Evolutionary conservation across 2,797 vertebrate genomes (phyloP).

Genomic region (Rhabdomys pumilio): DNA sequence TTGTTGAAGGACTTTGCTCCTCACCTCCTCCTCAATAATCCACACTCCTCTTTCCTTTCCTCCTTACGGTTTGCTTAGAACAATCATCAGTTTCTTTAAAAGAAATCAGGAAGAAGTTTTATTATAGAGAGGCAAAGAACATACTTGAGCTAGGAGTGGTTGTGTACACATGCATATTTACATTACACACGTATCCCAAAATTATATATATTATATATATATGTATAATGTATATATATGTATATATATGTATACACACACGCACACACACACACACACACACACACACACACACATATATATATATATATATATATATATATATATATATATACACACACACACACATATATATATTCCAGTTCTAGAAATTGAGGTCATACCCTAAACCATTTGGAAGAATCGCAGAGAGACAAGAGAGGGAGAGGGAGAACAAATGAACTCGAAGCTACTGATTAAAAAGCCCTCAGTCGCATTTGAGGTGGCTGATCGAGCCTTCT

Average conservation of each 20-base stretch:
- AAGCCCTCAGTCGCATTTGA: neutral
- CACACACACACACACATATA: neutral
- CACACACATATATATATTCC: neutral
- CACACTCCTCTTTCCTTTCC: neutral
- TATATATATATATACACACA: no score
- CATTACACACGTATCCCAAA: neutral
- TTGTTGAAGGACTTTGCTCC: neutral
- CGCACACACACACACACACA: no score
- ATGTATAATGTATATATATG: no score
- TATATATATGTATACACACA: no score
- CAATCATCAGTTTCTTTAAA: neutral
- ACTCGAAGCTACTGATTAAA: constrained; percentile 29
- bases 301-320: neutral
- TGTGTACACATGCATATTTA: neutral
- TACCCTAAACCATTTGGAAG: neutral
- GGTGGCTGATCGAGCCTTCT: neutral
- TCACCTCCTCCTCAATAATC: neutral
- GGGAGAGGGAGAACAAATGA: neutral
- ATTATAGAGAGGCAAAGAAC: neutral
- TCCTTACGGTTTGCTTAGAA: neutral
- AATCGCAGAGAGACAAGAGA: neutral
- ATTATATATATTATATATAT: no score
- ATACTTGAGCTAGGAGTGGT: neutral
- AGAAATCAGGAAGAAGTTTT: neutral
- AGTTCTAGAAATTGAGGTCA: neutral